Conservation (phyloP, 1,140 invertebrate genomes). For the Philopotamus ludificatus region DNA sequence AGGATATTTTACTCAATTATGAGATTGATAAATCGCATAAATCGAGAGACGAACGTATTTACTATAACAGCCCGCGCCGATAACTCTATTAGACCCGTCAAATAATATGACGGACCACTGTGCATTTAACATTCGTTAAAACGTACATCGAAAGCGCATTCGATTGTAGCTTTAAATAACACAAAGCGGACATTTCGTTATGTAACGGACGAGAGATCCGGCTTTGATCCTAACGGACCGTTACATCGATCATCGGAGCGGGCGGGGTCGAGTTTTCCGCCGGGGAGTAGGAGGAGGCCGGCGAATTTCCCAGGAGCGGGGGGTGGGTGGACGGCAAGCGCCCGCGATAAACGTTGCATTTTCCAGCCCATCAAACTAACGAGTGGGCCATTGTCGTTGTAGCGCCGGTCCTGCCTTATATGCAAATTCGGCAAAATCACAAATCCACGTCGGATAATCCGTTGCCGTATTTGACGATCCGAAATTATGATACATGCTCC, state of each 20-base stretch:
- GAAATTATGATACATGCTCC: slow-evolving; percentile 13
- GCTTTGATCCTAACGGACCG: neutral
- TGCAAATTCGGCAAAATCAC: slow-evolving; percentile 10
- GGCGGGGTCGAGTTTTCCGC: too few species aligned
- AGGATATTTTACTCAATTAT: too few species aligned
- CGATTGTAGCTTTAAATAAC: slow-evolving; percentile 6
- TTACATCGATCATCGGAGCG: slow-evolving; percentile 1
- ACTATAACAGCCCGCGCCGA: too few species aligned
- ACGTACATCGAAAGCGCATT: too few species aligned
- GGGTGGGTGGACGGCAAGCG: too few species aligned
- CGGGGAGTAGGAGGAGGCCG: too few species aligned
- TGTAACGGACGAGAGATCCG: neutral
- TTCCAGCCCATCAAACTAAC: slow-evolving; percentile 21
- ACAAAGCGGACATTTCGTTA: slow-evolving; percentile 8
- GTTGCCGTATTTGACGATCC: slow-evolving; percentile 2
- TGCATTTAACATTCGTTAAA: too few species aligned
- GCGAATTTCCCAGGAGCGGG: too few species aligned
- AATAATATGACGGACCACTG: too few species aligned
- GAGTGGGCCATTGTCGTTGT: slow-evolving; percentile 17
- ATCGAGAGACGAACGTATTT: too few species aligned
- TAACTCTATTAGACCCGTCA: too few species aligned
- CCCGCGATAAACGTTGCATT: slow-evolving; percentile 16
- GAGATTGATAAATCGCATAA: too few species aligned
- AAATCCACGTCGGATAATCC: slow-evolving; percentile 14
- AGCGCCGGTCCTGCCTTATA: neutral